Evolutionary conservation across 1,140 invertebrate species (phyloP), one percentile per base, ranked within the genome.

Genomic region (Antheraea pernyi): DNA sequence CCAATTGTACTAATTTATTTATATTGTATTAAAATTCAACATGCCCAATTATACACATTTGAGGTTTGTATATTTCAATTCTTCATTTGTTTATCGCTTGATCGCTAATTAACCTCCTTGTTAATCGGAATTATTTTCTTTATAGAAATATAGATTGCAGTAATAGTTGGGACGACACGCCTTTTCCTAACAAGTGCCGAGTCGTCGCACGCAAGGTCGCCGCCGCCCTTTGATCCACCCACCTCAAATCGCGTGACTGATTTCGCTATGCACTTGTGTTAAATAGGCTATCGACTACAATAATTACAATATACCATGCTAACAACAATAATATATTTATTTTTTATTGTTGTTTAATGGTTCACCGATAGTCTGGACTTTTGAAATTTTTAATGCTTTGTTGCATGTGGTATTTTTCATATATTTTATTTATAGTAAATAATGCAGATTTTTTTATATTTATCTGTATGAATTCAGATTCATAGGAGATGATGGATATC

Each of bases 131-230:
- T 16, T 9, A 53, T 53, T 53, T 53, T 13, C 46, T 53, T 7
- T 53, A 53, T 53, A 53, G 46, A 13, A 53, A 16, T 53, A 53
- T 53, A 53, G 46, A 53, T 53, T 53, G 46, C 46, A 53, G 46
- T n/a, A 82, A 76, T 89, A 82, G 88, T 90, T 84, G 80, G 82
- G 81, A 85, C 81, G 89, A 91, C 90, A 92, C 90, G 90, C 90
- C 90, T 92, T 92, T 92, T 91, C 87, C 88, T 91, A 92, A 92
- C 89, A 90, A 92, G 89, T 89, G 87, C 85, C 89, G 87, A 91
- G 86, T 92, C 87, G 89, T 89, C 84, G 81, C 77, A 83, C 83
- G 86, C 88, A 91, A 91, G 86, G 88, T 79, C 87, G 87, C 89
- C 75, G 88, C 88, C 89, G 89, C 89, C 89, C 89, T 92, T 92